Evolutionary conservation across 2,113 vertebrate genomes (phyloP).

Genomic region (Hippoglossus stenolepis): DNA sequence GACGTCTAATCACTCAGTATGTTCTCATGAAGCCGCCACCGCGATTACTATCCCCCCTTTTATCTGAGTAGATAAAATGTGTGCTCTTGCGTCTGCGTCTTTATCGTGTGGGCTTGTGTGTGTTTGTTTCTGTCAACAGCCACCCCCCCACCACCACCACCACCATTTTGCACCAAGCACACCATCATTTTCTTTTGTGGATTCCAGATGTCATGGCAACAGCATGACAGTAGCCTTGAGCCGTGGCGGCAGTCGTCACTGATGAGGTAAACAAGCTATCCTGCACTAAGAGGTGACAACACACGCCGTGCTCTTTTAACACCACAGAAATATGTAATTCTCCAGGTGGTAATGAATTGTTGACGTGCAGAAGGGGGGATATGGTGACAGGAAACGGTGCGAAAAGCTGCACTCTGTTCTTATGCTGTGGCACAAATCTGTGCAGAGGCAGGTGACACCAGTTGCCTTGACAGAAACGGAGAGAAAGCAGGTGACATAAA

Average conservation of each 20-base stretch:
- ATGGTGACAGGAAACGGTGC: slow-evolving; percentile 30
- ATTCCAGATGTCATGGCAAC: slow-evolving; percentile 75
- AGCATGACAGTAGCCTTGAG: slow-evolving; percentile 50
- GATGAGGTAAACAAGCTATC: slow-evolving; percentile 52
- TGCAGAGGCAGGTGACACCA: slow-evolving; percentile 25
- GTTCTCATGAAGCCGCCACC: slow-evolving; percentile 40
- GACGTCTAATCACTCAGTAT: slow-evolving; percentile 42
- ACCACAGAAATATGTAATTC: neutral
- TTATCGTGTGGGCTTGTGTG: neutral
- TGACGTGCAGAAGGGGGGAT: neutral
- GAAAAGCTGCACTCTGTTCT: neutral
- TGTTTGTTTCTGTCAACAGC: slow-evolving; percentile 16
- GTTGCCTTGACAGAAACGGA: slow-evolving; percentile 23
- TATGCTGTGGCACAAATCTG: neutral
- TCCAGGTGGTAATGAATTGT: neutral
- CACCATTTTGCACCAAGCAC: neutral
- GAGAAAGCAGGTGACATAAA: slow-evolving; percentile 5
- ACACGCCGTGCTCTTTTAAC: slow-evolving; percentile 13
- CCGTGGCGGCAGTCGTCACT: slow-evolving; percentile 45
- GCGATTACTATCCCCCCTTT: slow-evolving; percentile 12
- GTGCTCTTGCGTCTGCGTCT: neutral
- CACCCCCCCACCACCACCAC: neutral
- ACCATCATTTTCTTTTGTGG: slow-evolving; percentile 26
- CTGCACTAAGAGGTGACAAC: slow-evolving; percentile 8
- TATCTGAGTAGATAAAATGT: slow-evolving; percentile 30